These are phyloP conservation scores for Panagrolaimus sp. DNA, from an alignment of 1,140 invertebrate genomes.

Conservation along the genomic window DNA sequence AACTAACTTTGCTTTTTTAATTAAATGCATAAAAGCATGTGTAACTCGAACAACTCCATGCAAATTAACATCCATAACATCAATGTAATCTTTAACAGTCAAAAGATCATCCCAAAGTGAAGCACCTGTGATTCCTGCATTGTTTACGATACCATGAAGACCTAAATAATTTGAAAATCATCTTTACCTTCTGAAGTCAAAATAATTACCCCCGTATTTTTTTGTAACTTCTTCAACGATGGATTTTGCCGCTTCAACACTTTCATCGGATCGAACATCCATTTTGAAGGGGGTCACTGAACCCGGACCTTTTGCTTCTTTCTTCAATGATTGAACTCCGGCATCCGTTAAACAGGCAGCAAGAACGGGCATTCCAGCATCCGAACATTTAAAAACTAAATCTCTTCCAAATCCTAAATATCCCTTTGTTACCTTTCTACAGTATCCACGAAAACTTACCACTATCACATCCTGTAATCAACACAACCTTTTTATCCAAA, in stretches of 20 bases:
- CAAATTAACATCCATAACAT: constrained; percentile 41
- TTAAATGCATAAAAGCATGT: constrained; percentile 34
- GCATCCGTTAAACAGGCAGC: neutral
- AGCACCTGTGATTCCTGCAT: constrained; percentile 42
- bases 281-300: neutral
- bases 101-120: constrained; percentile 36
- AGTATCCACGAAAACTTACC: neutral
- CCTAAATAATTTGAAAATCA: constrained; percentile 12
- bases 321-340: constrained; percentile 4
- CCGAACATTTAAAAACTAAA: neutral
- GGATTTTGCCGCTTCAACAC: neutral
- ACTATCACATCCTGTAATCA: constrained; percentile 3
- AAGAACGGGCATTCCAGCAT: neutral
- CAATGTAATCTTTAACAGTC: constrained; percentile 37
- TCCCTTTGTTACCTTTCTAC: neutral
- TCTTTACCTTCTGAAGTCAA: neutral
- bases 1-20: constrained; percentile 38
- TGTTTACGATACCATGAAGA: constrained; percentile 41
- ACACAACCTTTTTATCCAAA: neutral
- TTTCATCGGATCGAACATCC: neutral
- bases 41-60: constrained; percentile 42
- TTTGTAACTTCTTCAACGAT: constrained; percentile 9
- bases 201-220: constrained; percentile 4
- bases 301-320: neutral
- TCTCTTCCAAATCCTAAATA: constrained; percentile 2